These are phyloP conservation scores for Patiria miniata DNA, from an alignment of 35 echinoderm and acorn worm genomes.

Conservation along the genomic window DNA sequence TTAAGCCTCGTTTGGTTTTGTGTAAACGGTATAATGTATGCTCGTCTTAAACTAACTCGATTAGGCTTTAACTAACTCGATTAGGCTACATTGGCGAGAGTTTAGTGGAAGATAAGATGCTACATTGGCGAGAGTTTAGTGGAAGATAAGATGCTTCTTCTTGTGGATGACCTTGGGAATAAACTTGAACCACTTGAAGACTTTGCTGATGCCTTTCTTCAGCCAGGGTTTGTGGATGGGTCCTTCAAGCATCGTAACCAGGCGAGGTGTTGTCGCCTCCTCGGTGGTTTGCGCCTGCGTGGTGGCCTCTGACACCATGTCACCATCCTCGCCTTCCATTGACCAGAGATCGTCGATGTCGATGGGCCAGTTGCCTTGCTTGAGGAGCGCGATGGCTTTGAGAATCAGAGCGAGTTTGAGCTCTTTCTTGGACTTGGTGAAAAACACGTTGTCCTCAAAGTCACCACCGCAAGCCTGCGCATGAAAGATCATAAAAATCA, in stretches of 20 bases:
- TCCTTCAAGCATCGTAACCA: not conserved
- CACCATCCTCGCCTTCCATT: not conserved
- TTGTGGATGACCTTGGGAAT: not conserved
- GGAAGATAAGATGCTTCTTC: slow-evolving; percentile 8
- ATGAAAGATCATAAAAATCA: no score
- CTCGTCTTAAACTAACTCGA: no score
- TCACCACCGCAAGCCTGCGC: not conserved
- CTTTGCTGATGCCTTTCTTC: slow-evolving; percentile 2
- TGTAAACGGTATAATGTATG: no score
- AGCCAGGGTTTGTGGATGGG: not conserved
- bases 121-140: not conserved
- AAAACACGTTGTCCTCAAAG: not conserved
- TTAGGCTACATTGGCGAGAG: no score
- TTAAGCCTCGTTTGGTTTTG: no score
- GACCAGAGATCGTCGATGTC: slow-evolving; percentile 18
- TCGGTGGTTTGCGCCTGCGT: not conserved
- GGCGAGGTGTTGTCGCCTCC: not conserved
- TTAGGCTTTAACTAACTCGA: no score
- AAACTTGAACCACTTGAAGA: slow-evolving; percentile 7
- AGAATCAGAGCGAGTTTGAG: slow-evolving; percentile 2
- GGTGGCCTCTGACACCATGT: not conserved
- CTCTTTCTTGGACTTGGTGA: slow-evolving; percentile 5
- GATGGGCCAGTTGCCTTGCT: slow-evolving; percentile 11
- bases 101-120: not conserved
- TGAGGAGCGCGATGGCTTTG: not conserved